phyloP scores from a whole-genome alignment of 2,113 vertebrate species.

The Theristicus caerulescens region DNA sequence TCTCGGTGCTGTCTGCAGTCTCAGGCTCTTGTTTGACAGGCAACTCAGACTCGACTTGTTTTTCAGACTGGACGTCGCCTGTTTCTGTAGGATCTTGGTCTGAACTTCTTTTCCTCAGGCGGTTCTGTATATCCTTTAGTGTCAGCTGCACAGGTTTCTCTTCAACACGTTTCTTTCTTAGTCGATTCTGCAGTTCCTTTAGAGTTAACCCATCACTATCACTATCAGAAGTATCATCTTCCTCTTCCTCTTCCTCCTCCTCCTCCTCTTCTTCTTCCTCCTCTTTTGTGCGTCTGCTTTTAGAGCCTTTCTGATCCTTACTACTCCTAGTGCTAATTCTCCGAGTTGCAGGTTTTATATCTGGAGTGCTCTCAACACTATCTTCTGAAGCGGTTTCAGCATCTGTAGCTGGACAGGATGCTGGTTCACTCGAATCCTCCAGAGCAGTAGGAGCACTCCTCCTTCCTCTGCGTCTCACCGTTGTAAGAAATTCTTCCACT shows the following conservation, averaged over 20 bases:
- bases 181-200: slow-evolving; percentile 84
- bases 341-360: slow-evolving; percentile 67
- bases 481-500: slow-evolving; percentile 93
- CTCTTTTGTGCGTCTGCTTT: background rate
- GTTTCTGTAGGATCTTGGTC: slow-evolving; percentile 34
- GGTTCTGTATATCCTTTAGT: slow-evolving; percentile 76
- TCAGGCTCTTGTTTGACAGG: slow-evolving; percentile 50
- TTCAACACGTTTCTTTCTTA: slow-evolving; percentile 68
- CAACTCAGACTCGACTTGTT: background rate
- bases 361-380: slow-evolving; percentile 87
- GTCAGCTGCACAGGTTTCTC: slow-evolving; percentile 70
- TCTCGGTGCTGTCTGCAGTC: slow-evolving; percentile 53
- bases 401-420: slow-evolving; percentile 78
- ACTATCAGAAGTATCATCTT: slow-evolving; percentile 74
- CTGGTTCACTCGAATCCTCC: slow-evolving; percentile 77
- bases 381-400: slow-evolving; percentile 86
- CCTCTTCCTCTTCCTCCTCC: slow-evolving; percentile 34
- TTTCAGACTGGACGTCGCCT: background rate
- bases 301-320: slow-evolving; percentile 16
- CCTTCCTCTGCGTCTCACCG: slow-evolving; percentile 75
- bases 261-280: slow-evolving; percentile 15
- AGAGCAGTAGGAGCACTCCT: slow-evolving; percentile 70
- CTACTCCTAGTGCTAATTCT: background rate
- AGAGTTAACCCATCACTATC: slow-evolving; percentile 88
- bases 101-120: slow-evolving; percentile 53